Base-by-base conservation (phyloP, 2,797 vertebrate species). In the Urocyon cinereoargenteus region DNA sequence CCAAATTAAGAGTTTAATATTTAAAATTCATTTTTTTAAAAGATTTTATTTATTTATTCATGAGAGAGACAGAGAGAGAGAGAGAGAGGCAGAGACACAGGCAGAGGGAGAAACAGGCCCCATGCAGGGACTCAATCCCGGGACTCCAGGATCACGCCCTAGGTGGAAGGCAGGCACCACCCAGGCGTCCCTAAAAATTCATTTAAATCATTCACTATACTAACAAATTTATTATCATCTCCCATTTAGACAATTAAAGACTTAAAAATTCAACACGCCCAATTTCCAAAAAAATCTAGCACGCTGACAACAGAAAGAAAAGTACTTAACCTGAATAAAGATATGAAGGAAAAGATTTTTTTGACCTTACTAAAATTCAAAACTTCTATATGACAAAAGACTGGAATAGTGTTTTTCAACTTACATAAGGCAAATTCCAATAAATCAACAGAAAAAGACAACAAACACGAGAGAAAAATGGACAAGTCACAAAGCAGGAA, bases 371-470 rank as follows among this genome's bases (percentile, higher is more conserved):
- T 53, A 88, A 92, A 94, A 92, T 92, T 78, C 72, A 36, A 96
- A 59, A 55, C 26, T 83, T 96, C 70, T 62, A 49, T 55, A 36
- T 62, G 18, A 70, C 18, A 70, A 70, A 91, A 68, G 22, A 55
- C 28, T 57, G 31, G 53, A 7, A 94, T 62, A 62, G 36, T 72
- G 55, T 78, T 91, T 91, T 91, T 64, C 31, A 88, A 61, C 14
- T 45, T 70, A 61, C 78, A 75, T 70, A 53, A 84, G 28, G 45
- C 55, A 86, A 81, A 91, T 79, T 79, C 24, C 40, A 61, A 72
- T 16, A 72, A 72, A 86, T 91, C 73, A 86, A 79, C 3, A 91
- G 53, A 70, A 91, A 85, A 59, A 90, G 72, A 61, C 26, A 94
- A 85, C 21, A n/a, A 83, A 73, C 61, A 57, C 26, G 40, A 92